A percentile compares a stretch with the other conserved stretches of the same genome.
Evolutionary conservation across 2,797 vertebrate species (phyloP).

Genomic region (Avahi laniger): DNA sequence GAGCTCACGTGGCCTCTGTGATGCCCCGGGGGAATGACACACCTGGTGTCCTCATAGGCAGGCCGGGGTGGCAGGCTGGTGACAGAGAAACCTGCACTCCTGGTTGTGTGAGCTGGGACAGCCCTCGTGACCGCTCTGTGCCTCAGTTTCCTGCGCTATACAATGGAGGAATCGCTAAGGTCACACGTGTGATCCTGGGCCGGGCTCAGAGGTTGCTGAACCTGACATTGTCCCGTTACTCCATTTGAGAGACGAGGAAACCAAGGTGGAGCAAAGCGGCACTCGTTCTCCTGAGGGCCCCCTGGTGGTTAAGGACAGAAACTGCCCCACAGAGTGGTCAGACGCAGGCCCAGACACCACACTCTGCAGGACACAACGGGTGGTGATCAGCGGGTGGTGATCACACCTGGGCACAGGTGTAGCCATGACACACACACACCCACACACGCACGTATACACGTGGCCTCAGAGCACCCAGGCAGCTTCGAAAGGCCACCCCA

Average conservation of each 20-base stretch:
- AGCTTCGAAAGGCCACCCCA: not conserved
- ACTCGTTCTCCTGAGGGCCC: not conserved
- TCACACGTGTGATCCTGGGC: not conserved
- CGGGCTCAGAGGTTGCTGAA: not conserved
- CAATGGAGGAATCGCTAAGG: not conserved
- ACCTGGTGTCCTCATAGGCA: accelerated
- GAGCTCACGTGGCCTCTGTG: not conserved
- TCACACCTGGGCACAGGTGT: not conserved
- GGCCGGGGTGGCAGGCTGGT: not conserved
- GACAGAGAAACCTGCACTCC: not conserved
- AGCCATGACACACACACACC: not conserved
- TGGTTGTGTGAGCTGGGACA: not conserved
- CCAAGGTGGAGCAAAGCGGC: not conserved
- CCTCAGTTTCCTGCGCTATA: not conserved
- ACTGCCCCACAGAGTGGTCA: not conserved
- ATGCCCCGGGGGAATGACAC: not conserved
- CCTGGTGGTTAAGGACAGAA: not conserved
- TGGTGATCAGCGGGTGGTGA: accelerated
- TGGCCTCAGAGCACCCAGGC: not conserved
- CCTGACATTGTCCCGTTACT: not conserved
- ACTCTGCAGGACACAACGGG: not conserved
- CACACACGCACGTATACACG: not conserved
- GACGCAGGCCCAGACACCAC: not conserved
- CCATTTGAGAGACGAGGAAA: not conserved
- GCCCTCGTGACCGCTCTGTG: not conserved